These are phyloP conservation scores for Protomyctophum bolini DNA, from an alignment of 2,113 vertebrate species.

Conservation along the genomic window DNA sequence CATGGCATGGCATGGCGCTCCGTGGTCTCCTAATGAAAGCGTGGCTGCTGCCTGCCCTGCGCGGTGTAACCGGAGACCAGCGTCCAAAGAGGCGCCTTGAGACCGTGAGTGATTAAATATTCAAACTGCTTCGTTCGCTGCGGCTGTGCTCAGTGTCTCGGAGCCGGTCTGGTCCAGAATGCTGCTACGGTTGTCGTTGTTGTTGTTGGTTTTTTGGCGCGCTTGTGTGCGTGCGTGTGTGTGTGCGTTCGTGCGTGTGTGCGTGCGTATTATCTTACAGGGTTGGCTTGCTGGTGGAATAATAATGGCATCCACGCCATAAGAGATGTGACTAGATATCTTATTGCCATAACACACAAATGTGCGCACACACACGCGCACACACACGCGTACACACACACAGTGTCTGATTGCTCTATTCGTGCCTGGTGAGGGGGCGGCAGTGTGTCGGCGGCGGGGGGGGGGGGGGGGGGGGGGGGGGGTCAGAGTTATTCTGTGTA, in stretches of 20 bases:
- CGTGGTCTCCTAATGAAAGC: no score
- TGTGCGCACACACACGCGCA: neutral
- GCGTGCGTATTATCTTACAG: conserved; percentile 4
- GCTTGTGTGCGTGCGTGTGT: neutral
- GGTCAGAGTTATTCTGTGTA: conserved; percentile 11
- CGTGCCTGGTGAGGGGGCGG: no score
- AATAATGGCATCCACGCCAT: conserved; percentile 34
- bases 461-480: neutral
- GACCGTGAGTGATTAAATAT: no score
- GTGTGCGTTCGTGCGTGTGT: neutral
- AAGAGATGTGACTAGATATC: conserved; percentile 9
- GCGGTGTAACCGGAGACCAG: no score
- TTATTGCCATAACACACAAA: conserved; percentile 45
- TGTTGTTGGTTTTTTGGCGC: neutral
- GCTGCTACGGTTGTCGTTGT: no score
- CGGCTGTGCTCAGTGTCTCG: no score
- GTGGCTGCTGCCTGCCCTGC: no score
- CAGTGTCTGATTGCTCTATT: neutral
- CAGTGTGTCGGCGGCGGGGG: neutral
- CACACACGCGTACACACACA: neutral
- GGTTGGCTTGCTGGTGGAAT: conserved; percentile 31
- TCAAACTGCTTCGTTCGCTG: no score
- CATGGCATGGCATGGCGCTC: no score
- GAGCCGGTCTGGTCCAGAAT: no score
- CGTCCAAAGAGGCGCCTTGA: no score